Evolutionary conservation across 2,888 invertebrate genomes (phyloP).

Genomic region (Stenodera caucasica): DNA sequence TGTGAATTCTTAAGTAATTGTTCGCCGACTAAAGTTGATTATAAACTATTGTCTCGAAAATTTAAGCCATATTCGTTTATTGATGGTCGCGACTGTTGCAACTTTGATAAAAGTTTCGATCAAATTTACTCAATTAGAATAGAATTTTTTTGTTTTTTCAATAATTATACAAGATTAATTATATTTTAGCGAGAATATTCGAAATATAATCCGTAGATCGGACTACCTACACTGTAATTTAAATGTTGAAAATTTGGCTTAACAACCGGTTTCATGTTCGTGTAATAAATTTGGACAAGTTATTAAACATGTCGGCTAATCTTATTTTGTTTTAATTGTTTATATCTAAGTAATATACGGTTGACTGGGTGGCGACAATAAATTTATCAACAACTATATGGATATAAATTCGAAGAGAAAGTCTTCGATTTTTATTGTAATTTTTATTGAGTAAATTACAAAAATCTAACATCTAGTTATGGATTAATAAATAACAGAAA

Average conservation of each 20-base stretch:
- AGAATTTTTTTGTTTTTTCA: background rate
- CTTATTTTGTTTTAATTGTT: conserved; percentile 30
- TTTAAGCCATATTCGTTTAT: background rate
- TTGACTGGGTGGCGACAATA: conserved; percentile 5
- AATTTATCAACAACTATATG: background rate
- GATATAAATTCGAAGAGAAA: no score
- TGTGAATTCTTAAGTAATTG: conserved; percentile 7
- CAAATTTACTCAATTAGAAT: background rate
- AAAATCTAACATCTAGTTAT: background rate
- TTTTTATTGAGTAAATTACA: background rate
- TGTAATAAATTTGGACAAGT: conserved; percentile 42
- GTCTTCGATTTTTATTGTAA: no score
- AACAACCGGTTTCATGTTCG: conserved; percentile 41
- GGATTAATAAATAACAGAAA: background rate
- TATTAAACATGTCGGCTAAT: conserved; percentile 39
- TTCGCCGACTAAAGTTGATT: conserved; percentile 1
- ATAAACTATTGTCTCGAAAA: background rate
- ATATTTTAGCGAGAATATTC: background rate
- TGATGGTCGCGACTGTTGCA: background rate
- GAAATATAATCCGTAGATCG: background rate
- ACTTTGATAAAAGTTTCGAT: conserved; percentile 1
- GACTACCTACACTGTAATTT: conserved; percentile 28
- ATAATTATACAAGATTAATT: background rate
- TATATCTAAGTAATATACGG: background rate
- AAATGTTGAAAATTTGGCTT: conserved; percentile 38